Percentiles rank a stretch among this genome's conserved stretches.
phyloP scores from a whole-genome alignment of 2,797 vertebrate genomes.

The Glossophaga mutica region DNA sequence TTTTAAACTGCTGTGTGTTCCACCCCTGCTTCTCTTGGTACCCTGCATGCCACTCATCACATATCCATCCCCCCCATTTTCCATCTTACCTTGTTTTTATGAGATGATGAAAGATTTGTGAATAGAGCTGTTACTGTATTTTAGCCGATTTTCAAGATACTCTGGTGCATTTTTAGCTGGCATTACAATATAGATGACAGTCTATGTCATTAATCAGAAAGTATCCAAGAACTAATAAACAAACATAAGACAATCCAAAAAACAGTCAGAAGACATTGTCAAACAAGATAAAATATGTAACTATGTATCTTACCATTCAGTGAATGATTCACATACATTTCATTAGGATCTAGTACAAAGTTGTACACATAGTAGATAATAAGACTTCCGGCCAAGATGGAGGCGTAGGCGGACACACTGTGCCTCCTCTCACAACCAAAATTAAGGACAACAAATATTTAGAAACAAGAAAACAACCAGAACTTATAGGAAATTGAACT shows the following conservation, averaged over 20 bases:
- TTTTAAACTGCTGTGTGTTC: not conserved
- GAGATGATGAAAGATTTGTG: conserved; percentile 47
- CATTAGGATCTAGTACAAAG: not conserved
- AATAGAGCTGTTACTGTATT: conserved; percentile 26
- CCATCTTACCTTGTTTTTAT: conserved; percentile 48
- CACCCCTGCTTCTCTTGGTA: not conserved
- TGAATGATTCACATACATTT: not conserved
- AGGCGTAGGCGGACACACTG: no score
- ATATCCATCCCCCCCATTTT: not conserved
- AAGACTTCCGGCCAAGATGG: no score
- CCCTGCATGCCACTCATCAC: not conserved
- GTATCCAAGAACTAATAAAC: conserved; percentile 37
- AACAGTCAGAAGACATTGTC: not conserved
- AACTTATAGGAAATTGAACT: no score
- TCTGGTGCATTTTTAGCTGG: conserved; percentile 21
- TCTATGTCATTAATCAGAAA: conserved; percentile 26
- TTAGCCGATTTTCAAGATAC: conserved; percentile 29
- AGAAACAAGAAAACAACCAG: no score
- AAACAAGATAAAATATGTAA: conserved; percentile 15
- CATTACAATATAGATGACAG: conserved; percentile 8
- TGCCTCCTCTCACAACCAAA: no score
- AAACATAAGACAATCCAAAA: not conserved
- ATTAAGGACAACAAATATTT: no score
- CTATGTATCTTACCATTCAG: not conserved
- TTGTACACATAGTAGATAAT: not conserved